Evolutionary conservation across 2,888 invertebrate genomes (phyloP).

Genomic region (Aphodius granarius): DNA sequence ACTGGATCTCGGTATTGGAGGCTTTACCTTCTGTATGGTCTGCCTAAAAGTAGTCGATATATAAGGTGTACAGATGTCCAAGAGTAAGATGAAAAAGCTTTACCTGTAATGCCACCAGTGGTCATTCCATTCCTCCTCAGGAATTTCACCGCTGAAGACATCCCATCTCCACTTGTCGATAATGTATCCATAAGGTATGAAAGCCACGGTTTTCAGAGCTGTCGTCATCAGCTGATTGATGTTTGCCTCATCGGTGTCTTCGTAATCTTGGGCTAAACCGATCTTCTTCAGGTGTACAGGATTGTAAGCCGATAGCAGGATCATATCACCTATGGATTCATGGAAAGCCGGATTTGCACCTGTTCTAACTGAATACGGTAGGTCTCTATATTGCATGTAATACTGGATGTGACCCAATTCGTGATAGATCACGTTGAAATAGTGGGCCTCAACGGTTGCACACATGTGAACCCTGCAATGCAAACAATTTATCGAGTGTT

Average conservation of each 20-base stretch:
- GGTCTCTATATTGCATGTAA: constrained; percentile 61
- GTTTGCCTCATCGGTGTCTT: constrained; percentile 49
- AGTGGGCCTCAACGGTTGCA: background rate
- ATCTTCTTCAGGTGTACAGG: constrained; percentile 56
- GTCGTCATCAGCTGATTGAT: constrained; percentile 55
- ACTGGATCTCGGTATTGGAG: constrained; percentile 49
- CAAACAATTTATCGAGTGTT: background rate
- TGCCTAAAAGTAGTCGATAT: constrained; percentile 38
- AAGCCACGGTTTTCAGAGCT: constrained; percentile 55
- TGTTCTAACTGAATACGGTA: constrained; percentile 55
- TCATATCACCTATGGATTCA: constrained; percentile 64
- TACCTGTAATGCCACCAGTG: constrained; percentile 50
- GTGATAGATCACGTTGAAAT: constrained; percentile 68
- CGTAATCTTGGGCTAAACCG: constrained; percentile 47
- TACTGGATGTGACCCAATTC: constrained; percentile 72
- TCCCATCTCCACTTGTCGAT: constrained; percentile 63
- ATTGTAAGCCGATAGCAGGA: constrained; percentile 61
- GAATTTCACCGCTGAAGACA: constrained; percentile 54
- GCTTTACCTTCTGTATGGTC: constrained; percentile 51
- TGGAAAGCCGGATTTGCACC: constrained; percentile 64
- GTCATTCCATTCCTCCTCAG: constrained; percentile 50
- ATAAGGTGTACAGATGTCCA: no score
- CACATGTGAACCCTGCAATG: constrained; percentile 6
- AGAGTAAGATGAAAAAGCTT: background rate
- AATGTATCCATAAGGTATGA: constrained; percentile 59